phyloP scores from a whole-genome alignment of 2,797 vertebrate species.

The Sebastes melanostomus region DNA sequence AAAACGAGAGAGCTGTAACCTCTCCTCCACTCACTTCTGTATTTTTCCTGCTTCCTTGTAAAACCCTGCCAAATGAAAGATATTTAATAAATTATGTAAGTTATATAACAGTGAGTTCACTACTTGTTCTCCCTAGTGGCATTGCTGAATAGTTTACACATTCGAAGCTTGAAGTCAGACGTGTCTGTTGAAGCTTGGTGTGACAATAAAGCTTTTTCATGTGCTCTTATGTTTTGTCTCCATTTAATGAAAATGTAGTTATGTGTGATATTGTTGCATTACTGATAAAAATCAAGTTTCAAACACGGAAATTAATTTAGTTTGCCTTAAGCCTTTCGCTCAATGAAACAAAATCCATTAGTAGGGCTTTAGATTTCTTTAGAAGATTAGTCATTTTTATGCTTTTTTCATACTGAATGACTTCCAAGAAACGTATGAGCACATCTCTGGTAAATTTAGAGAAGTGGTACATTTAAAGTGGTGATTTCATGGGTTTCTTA shows the following conservation, averaged over 20 bases:
- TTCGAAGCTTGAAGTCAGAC: conserved; percentile 81
- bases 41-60: conserved; percentile 83
- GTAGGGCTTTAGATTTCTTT: too few relatives aligned
- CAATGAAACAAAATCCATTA: neutral
- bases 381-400: too few relatives aligned
- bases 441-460: too few relatives aligned
- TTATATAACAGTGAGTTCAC: conserved; percentile 76
- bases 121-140: conserved; percentile 74
- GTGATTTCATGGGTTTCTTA: too few relatives aligned
- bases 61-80: conserved; percentile 85
- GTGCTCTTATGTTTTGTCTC: conserved; percentile 45
- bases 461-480: too few relatives aligned
- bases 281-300: too few relatives aligned
- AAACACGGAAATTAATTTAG: neutral
- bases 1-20: conserved; percentile 42
- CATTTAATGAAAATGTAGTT: neutral
- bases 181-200: conserved; percentile 85
- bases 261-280: too few relatives aligned
- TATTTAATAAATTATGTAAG: conserved; percentile 84
- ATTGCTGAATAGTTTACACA: conserved; percentile 84
- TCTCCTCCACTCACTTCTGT: conserved; percentile 61
- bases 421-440: too few relatives aligned
- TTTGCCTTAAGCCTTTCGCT: neutral
- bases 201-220: conserved; percentile 91
- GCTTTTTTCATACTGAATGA: too few relatives aligned